Conservation (phyloP, 2,113 vertebrate genomes). For the Paradoxurus hermaphroditus region DNA sequence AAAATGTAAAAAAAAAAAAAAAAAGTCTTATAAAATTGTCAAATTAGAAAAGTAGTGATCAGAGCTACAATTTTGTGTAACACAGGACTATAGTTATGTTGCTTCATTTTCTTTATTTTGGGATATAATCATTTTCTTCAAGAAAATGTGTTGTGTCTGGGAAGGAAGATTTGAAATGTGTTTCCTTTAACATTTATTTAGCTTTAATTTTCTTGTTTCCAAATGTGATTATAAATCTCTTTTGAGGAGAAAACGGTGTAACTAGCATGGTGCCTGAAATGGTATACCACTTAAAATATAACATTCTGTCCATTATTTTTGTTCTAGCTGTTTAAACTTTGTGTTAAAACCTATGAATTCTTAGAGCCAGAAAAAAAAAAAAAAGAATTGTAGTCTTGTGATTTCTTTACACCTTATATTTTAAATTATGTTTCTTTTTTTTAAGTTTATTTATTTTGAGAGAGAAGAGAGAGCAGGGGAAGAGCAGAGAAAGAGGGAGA, state of each 20-base stretch:
- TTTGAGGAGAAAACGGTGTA: background rate
- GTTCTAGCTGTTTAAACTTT: background rate
- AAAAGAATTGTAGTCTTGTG: background rate
- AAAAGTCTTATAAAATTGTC: background rate
- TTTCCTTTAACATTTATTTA: background rate
- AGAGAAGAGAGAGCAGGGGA: no score
- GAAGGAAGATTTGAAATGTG: background rate
- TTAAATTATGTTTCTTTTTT: background rate
- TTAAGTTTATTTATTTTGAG: no score
- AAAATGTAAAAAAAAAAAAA: slow-evolving; percentile 46
- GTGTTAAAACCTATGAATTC: background rate
- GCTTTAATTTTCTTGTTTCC: background rate
- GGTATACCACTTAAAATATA: background rate
- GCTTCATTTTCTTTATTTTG: background rate
- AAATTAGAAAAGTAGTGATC: background rate
- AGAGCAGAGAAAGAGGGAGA: no score
- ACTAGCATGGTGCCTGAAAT: background rate
- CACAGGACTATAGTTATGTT: background rate
- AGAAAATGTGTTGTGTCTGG: background rate
- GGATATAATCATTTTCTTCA: background rate
- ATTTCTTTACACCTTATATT: background rate
- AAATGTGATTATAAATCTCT: background rate
- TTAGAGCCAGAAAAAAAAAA: background rate
- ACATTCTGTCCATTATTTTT: background rate
- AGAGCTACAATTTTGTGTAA: background rate